Base-by-base conservation (phyloP, 2,113 vertebrate genomes). In the Sinocyclocheilus rhinocerous region DNA sequence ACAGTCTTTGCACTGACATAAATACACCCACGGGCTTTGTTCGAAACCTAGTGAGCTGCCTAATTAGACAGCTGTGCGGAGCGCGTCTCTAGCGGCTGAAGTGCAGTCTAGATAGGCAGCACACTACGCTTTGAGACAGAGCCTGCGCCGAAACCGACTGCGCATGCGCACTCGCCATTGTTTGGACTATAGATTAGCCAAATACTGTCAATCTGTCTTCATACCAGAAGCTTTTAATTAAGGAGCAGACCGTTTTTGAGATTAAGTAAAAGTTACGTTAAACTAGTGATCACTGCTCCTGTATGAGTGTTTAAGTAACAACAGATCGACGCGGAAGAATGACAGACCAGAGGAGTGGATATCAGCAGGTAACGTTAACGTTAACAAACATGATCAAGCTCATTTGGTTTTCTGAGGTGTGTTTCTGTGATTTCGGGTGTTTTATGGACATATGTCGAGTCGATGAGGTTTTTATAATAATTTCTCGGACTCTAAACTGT, bases 321-420 rank as follows among this genome's bases (percentile, higher is more conserved):
- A 70, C 13, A 48, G 82, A 22, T 26, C 1, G 42, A 76, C 16
- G 67, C 45, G 15, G 69, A 85, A 91, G 57, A n/a, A 95, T 95
- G 95, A 92, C 94, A 22, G 95, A 95, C 89, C 93, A 91, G 86
- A 94, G 91, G 90, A 93, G 89, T 75, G 92, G 94, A 88, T 95
- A 95, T 87, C 94, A 94, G 81, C 94, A 95, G 94, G 95, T 95
- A 90, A 63, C 91, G 84, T 42, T 5, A 36, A 36, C 39, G 39
- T 39, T 39, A 48, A 63, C 39, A 55, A 52, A 52, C 50, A 52
- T 1, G 15, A 52, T 52, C 4, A 52, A 52, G 50, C 50, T 85
- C 63, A 20, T 72, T 84, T 36, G 26, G 8, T 26, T n/a, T 3
- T 4, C 33, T 73, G 20, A n/a, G 16, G 1, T 42, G 52, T 48